Conservation (phyloP, 2,888 invertebrate genomes). For the Branchellion lobata region DNA sequence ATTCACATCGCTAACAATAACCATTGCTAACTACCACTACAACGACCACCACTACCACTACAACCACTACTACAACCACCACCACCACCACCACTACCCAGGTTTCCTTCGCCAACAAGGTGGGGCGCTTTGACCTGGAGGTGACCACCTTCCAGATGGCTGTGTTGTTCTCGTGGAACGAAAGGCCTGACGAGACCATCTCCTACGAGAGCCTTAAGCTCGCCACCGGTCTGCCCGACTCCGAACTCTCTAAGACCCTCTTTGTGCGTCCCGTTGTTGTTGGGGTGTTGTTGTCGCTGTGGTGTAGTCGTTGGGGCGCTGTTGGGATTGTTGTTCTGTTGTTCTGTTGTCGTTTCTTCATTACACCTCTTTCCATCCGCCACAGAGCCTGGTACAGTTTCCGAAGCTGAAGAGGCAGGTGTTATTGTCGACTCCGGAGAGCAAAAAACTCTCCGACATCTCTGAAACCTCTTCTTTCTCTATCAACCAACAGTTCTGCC, state of each 20-base stretch:
- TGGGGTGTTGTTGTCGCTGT: too few relatives aligned
- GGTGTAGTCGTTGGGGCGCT: too few relatives aligned
- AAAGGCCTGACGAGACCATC: slow-evolving; percentile 81
- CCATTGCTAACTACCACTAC: too few relatives aligned
- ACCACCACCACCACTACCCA: slow-evolving; percentile 49
- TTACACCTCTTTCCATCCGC: too few relatives aligned
- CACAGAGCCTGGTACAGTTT: slow-evolving; percentile 84
- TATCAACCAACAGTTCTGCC: slow-evolving; percentile 94
- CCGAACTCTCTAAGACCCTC: slow-evolving; percentile 87
- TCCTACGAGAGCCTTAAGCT: slow-evolving; percentile 93
- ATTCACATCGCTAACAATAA: too few relatives aligned
- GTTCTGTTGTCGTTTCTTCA: not conserved
- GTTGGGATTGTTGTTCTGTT: too few relatives aligned
- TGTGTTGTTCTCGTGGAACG: slow-evolving; percentile 97
- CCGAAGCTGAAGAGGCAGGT: slow-evolving; percentile 93
- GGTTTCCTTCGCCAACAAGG: slow-evolving; percentile 88
- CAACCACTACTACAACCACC: too few relatives aligned
- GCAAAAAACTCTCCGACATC: slow-evolving; percentile 86
- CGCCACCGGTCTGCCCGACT: slow-evolving; percentile 93
- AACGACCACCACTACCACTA: too few relatives aligned
- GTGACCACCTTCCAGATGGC: slow-evolving; percentile 99
- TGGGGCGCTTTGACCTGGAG: slow-evolving; percentile 89
- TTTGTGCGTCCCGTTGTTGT: slow-evolving; percentile 60
- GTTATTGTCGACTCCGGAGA: slow-evolving; percentile 77
- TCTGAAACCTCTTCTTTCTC: slow-evolving; percentile 87